Conservation (phyloP, 1,140 invertebrate genomes). For the Heliothis subflexa region DNA sequence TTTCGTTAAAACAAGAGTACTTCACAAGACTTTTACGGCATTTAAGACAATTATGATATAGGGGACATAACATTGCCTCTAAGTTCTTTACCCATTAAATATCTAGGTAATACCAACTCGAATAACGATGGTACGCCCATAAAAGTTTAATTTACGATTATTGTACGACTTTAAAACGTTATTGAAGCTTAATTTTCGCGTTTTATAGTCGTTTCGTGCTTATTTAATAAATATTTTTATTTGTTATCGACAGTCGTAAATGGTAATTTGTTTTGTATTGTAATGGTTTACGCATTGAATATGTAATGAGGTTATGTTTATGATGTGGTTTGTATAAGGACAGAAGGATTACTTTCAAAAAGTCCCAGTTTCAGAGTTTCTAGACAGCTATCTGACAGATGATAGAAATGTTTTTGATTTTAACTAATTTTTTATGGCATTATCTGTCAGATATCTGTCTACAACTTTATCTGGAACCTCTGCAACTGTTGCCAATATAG, state of each 20-base stretch:
- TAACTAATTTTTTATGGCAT: too few species aligned
- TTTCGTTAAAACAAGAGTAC: not conserved
- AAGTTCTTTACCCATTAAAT: constrained; percentile 51
- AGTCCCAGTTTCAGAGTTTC: too few species aligned
- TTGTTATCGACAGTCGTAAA: constrained; percentile 47
- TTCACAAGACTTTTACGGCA: constrained; percentile 4
- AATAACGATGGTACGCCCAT: constrained; percentile 62
- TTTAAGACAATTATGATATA: constrained; percentile 15
- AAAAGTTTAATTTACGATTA: constrained; percentile 72
- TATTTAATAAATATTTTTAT: constrained; percentile 70
- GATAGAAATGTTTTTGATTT: too few species aligned
- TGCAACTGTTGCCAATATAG: too few species aligned
- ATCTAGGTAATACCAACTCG: constrained; percentile 54
- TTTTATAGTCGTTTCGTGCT: constrained; percentile 67
- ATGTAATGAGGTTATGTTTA: constrained; percentile 36
- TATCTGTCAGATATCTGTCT: too few species aligned
- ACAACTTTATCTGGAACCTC: too few species aligned
- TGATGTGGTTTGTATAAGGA: not conserved
- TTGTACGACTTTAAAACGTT: constrained; percentile 58
- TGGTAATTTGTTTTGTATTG: constrained; percentile 50
- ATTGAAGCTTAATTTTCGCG: constrained; percentile 63
- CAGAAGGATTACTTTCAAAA: not conserved
- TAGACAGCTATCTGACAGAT: too few species aligned
- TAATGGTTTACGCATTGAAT: constrained; percentile 44
- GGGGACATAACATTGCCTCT: not conserved